Evolutionary conservation across 2,888 invertebrate genomes (phyloP).

Genomic region (Cataglyphis cursor): DNA sequence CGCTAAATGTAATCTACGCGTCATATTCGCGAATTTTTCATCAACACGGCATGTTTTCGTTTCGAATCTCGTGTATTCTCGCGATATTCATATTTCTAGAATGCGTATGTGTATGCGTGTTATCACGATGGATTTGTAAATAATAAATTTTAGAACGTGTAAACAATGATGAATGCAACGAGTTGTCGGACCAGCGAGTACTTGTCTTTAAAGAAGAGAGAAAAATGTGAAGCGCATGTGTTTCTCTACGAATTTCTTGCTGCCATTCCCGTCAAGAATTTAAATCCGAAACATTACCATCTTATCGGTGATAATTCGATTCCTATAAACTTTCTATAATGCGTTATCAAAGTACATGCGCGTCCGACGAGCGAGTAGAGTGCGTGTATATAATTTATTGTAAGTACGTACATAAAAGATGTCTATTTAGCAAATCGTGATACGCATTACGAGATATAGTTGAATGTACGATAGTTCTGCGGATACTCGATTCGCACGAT

Average conservation of each 20-base stretch:
- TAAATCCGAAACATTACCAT: not conserved
- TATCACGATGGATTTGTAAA: conserved; percentile 40
- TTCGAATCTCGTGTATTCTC: conserved; percentile 23
- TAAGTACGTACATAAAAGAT: not conserved
- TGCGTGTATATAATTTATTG: conserved; percentile 12
- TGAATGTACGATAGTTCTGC: conserved; percentile 23
- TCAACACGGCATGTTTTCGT: conserved; percentile 16
- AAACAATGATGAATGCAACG: conserved; percentile 6
- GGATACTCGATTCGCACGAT: conserved; percentile 13
- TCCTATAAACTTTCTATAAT: conserved; percentile 2
- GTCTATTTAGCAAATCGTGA: conserved; percentile 26
- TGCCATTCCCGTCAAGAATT: not conserved
- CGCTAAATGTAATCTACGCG: conserved; percentile 35
- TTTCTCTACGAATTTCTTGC: not conserved
- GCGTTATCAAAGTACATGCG: not conserved
- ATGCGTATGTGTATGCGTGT: not conserved
- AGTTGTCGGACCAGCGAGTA: conserved; percentile 20
- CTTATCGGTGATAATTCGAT: not conserved
- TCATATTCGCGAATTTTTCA: conserved; percentile 32
- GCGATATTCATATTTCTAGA: conserved; percentile 50
- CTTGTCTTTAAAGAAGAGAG: not conserved
- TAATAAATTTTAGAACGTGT: conserved; percentile 23
- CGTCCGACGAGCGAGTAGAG: conserved; percentile 9
- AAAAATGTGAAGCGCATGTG: not conserved
- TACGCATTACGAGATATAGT: conserved; percentile 15